Conservation (phyloP, 2,888 invertebrate species). For the Branchipolynoe longqiensis region DNA sequence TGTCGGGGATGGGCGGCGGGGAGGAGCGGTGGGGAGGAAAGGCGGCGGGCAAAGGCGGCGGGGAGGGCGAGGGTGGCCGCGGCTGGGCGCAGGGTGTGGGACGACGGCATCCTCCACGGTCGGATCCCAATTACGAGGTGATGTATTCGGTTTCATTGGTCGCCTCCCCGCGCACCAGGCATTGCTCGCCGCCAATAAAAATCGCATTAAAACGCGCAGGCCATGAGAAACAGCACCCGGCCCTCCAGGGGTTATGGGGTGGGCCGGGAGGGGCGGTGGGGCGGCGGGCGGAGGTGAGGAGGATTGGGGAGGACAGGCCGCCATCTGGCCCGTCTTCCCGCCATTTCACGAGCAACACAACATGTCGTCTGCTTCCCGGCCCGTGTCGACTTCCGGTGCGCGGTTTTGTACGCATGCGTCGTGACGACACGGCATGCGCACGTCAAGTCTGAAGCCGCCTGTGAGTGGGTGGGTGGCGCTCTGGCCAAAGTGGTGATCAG, state of each 20-base stretch:
- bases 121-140: slow-evolving; percentile 53
- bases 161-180: background rate
- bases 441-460: too few species aligned
- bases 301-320: too few species aligned
- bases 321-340: too few species aligned
- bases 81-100: background rate
- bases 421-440: too few species aligned
- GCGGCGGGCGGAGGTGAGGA: too few species aligned
- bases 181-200: slow-evolving; percentile 41
- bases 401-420: too few species aligned
- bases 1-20: background rate
- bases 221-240: slow-evolving; percentile 23
- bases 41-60: background rate
- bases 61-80: background rate
- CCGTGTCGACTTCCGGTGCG: too few species aligned
- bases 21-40: background rate
- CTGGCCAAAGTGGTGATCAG: too few species aligned
- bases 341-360: too few species aligned
- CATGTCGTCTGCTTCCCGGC: too few species aligned
- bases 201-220: slow-evolving; percentile 17
- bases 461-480: too few species aligned
- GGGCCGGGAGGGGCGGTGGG: background rate
- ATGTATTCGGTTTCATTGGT: slow-evolving; percentile 47
- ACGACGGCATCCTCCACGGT: background rate
- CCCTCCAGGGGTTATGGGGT: background rate